Evolutionary conservation across 2,888 invertebrate genomes (phyloP), one percentile per base, ranked within the genome.

Genomic region (Argyresthia goedartella): DNA sequence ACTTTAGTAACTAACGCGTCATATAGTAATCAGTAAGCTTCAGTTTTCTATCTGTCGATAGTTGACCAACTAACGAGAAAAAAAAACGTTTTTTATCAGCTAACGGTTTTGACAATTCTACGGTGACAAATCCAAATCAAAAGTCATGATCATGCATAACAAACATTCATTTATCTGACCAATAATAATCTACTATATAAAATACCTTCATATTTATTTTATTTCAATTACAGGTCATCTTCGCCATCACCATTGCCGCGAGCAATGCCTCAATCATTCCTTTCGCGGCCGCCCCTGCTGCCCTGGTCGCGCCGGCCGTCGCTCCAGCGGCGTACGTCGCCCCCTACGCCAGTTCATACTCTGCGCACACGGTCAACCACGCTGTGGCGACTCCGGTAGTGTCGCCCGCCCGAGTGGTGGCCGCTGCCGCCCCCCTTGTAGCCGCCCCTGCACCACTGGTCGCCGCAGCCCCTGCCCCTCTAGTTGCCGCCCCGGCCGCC

Each of bases 261-360:
- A 68, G 69, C 47, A 76, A 69, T 54, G 87, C 87, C 50, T 68
- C 79, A 49, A 64, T 76, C 3, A 53, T 75, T 3, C 75, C 85
- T 11, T 62, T 76, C 6, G 81, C 74, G 14, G 75, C 69, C 39
- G 74, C 79, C 0, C 78, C 76, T 46, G 81, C 68, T 56, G 92
- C 92, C 49, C 89, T 93, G 55, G 79, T 74, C 51, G 80, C 69
- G 54, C 90, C 90, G 35, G 75, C 49, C 25, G 6, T 13, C 52
- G 92, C 92, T 43, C 79, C 76, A n/a, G 81, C 70, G 52, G 90
- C 91, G 4, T 88, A 89, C 51, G 85, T 93, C 4, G 91, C 93
- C 0, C 93, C 93, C 3, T 93, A 92, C 61, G 93, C 93, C 51
- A 90, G 89, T 60, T 92, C 92, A 11, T 94, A 92, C 77, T 92